Percentiles rank a stretch among this genome's conserved stretches.
Conservation (phyloP, 2,797 vertebrate species). For the Pteronotus mesoamericanus region DNA sequence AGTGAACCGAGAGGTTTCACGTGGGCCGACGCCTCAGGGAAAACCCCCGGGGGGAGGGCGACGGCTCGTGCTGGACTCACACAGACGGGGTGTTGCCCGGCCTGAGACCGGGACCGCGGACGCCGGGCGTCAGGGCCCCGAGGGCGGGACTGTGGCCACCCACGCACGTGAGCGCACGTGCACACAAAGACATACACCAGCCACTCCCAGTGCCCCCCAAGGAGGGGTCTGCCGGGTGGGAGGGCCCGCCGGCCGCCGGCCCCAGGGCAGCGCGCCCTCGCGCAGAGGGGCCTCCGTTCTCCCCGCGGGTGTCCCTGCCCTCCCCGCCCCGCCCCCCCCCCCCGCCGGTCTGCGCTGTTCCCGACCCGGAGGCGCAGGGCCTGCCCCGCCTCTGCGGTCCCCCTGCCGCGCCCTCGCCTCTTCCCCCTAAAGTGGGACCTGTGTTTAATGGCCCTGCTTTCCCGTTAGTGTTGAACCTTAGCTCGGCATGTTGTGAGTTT, state of each 20-base stretch:
- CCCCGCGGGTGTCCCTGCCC: background rate
- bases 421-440: background rate
- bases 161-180: background rate
- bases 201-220: background rate
- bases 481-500: background rate
- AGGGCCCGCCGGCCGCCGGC: background rate
- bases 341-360: background rate
- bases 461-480: background rate
- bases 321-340: too few relatives aligned
- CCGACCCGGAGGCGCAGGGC: background rate
- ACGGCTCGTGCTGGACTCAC: background rate
- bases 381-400: background rate
- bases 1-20: constrained; percentile 44
- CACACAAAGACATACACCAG: background rate
- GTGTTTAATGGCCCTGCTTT: background rate
- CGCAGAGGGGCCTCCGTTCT: background rate
- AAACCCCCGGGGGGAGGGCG: background rate
- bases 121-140: too few relatives aligned
- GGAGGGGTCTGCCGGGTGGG: background rate
- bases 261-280: background rate
- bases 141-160: background rate
- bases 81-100: background rate
- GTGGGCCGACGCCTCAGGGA: background rate
- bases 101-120: background rate
- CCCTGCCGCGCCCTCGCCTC: background rate